Base-by-base conservation (phyloP, 2,888 invertebrate genomes). In the Mesochorus sp. region DNA sequence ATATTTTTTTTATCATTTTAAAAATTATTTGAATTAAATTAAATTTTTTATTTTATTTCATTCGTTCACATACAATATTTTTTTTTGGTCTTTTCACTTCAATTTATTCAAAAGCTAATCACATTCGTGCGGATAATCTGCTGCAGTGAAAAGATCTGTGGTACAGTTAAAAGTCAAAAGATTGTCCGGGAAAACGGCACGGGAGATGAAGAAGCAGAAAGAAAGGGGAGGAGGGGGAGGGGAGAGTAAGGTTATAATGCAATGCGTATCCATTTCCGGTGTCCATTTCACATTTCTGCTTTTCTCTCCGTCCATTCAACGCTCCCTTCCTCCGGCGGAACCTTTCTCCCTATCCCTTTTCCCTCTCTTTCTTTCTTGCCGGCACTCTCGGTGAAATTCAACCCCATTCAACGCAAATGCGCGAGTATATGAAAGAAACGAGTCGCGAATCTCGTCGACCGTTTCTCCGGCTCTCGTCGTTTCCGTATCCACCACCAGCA, bases 261-360 rank as follows among this genome's bases (percentile, higher is more conserved):
- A 80, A 82, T 81, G 61, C 61, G 31, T 80, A 70, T 76, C 79
- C 77, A 80, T 80, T 81, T 81, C 73, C 79, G 79, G 70, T 80
- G 80, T 80, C 77, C 81, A 77, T 81, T 82, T 75, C 72, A 62
- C 59, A 64, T 17, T 17, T 19, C 17, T 66, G n/a, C 26, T 42
- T 28, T 37, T 67, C 31, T 42, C 67, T 44, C 42, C 53, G 3
- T 53, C 21, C 19, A 42, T 51, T 3, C 6, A 5, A 17, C 68
- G 39, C 10, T 47, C 47, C 31, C 5, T 12, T 14, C 8, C 28
- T 8, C 26, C 26, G 19, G 31, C 26, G 53, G n/a, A 66, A 53
- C 39, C 53, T 67, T 67, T 42, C 8, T 31, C 39, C 17, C 51
- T 39, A 1, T 10, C 37, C 51, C 21, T 3, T 39, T 34, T 49